These are phyloP conservation scores for Aphis gossypii DNA, from an alignment of 1,140 invertebrate species.

Conservation along the genomic window DNA sequence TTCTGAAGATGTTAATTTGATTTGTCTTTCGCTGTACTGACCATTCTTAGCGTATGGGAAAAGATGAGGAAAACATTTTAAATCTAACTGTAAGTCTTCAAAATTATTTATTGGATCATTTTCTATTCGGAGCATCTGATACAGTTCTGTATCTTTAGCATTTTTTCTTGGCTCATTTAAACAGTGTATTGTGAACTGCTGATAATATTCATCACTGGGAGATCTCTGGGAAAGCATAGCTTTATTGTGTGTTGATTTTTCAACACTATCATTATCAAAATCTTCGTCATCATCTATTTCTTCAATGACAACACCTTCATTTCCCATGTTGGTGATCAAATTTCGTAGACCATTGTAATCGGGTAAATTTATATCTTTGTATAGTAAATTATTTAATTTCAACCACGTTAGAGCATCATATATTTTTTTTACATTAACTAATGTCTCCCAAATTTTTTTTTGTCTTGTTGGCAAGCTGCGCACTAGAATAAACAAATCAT, in stretches of 20 bases:
- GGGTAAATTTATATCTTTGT: constrained; percentile 60
- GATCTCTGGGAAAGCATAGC: constrained; percentile 60
- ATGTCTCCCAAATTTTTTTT: constrained; percentile 61
- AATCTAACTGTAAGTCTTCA: constrained; percentile 61
- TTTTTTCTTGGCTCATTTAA: constrained; percentile 62
- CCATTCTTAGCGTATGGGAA: constrained; percentile 26
- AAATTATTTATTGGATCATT: constrained; percentile 61
- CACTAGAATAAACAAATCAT: constrained; percentile 62
- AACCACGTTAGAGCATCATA: constrained; percentile 59
- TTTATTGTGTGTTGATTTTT: background rate
- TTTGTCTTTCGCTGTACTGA: background rate
- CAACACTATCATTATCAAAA: background rate
- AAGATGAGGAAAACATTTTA: constrained; percentile 63
- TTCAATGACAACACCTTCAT: background rate
- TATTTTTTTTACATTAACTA: constrained; percentile 60
- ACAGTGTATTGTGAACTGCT: constrained; percentile 62
- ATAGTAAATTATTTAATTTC: constrained; percentile 61
- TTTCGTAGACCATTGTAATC: background rate
- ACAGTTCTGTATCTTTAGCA: constrained; percentile 60
- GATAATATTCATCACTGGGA: constrained; percentile 61
- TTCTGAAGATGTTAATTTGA: background rate
- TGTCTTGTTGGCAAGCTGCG: constrained; percentile 59
- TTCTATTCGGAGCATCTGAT: constrained; percentile 63
- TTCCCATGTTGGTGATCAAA: background rate
- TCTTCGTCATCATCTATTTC: background rate